Conservation (phyloP, 2,113 vertebrate genomes). For the Xiphias gladius region DNA sequence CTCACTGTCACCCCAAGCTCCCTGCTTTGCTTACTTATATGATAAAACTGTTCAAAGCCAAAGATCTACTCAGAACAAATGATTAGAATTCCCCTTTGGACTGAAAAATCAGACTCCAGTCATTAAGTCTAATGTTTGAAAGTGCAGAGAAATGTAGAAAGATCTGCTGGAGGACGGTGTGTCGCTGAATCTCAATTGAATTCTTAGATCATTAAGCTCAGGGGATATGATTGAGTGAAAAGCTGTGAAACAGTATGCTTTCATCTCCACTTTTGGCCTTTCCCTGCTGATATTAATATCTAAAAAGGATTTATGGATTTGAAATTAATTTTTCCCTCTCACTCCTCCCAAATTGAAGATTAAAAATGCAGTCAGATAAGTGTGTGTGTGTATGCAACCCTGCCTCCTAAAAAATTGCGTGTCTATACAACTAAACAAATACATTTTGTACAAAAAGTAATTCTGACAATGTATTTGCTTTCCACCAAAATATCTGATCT, state of each 20-base stretch:
- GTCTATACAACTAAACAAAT: neutral
- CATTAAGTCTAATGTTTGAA: slow-evolving; percentile 56
- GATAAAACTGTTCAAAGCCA: slow-evolving; percentile 60
- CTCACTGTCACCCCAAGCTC: neutral
- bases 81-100: slow-evolving; percentile 35
- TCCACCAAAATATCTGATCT: no score
- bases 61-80: slow-evolving; percentile 60
- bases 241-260: slow-evolving; percentile 49
- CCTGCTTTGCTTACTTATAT: slow-evolving; percentile 40
- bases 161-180: slow-evolving; percentile 21
- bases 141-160: slow-evolving; percentile 47
- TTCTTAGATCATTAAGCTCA: slow-evolving; percentile 70
- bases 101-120: slow-evolving; percentile 45
- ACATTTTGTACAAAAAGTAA: neutral
- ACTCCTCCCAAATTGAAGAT: slow-evolving; percentile 22
- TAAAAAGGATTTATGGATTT: slow-evolving; percentile 46
- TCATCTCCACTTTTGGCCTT: slow-evolving; percentile 55
- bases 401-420: neutral
- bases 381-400: neutral
- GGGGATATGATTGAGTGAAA: slow-evolving; percentile 62
- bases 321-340: slow-evolving; percentile 11
- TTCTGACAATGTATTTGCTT: no score
- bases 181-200: slow-evolving; percentile 58
- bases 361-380: slow-evolving; percentile 11
- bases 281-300: slow-evolving; percentile 45